A percentile compares a stretch with the other conserved stretches of the same genome.
These are phyloP conservation scores for Peromyscus melanophrys DNA, from an alignment of 2,797 vertebrate species.

Conservation along the genomic window DNA sequence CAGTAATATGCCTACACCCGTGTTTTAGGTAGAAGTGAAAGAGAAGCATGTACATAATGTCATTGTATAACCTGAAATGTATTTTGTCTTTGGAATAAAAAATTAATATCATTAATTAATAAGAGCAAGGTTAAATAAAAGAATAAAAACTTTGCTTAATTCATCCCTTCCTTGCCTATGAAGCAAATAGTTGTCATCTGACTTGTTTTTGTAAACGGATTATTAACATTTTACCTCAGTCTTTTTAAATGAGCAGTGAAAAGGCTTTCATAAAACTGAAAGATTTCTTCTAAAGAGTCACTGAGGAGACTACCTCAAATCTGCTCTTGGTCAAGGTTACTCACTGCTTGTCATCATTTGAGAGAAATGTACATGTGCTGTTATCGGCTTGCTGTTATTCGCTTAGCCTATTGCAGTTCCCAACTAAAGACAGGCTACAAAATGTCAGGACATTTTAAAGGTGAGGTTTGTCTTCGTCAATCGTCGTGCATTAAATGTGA, in stretches of 20 bases:
- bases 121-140: background rate
- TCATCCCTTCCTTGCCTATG: background rate
- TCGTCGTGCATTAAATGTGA: background rate
- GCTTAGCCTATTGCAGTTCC: background rate
- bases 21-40: background rate
- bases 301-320: background rate
- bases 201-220: background rate
- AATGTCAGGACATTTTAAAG: background rate
- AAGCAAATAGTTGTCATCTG: conserved; percentile 6
- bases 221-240: background rate
- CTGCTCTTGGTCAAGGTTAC: background rate
- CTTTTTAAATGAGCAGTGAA: background rate
- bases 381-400: background rate
- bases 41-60: background rate
- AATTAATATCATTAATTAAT: background rate
- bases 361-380: background rate
- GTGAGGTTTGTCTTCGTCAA: background rate
- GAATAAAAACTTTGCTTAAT: background rate
- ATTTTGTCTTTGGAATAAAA: background rate
- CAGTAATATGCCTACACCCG: background rate
- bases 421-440: background rate
- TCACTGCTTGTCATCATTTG: background rate
- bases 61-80: background rate
- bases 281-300: background rate
- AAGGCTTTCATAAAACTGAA: background rate